phyloP scores from a whole-genome alignment of 1,140 invertebrate species.

The Psix sp. region DNA sequence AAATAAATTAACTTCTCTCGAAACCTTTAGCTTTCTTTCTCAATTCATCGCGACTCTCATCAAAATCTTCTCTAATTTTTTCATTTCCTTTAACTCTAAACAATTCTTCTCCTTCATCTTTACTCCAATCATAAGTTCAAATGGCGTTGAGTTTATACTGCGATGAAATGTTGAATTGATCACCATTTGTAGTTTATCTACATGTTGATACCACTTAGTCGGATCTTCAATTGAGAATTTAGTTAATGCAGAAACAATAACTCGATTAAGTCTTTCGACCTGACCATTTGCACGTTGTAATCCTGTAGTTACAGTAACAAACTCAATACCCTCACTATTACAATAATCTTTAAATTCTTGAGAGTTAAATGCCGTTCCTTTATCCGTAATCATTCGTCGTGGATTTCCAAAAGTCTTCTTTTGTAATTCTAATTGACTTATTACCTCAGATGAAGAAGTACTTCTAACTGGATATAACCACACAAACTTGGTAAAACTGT shows the following conservation, averaged over 20 bases:
- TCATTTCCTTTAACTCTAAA: too few relatives aligned
- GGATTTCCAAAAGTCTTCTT: neutral
- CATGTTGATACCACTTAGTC: slow-evolving; percentile 61
- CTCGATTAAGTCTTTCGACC: slow-evolving; percentile 31
- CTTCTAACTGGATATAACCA: neutral
- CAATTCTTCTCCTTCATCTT: too few relatives aligned
- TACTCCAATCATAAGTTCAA: slow-evolving; percentile 56
- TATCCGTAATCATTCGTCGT: neutral
- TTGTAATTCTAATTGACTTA: neutral
- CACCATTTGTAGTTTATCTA: slow-evolving; percentile 59
- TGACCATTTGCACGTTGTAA: slow-evolving; percentile 64
- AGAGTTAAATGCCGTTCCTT: slow-evolving; percentile 8
- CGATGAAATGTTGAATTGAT: slow-evolving; percentile 63
- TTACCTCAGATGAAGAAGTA: neutral
- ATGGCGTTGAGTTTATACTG: slow-evolving; percentile 62
- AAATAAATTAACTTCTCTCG: neutral
- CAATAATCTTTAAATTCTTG: slow-evolving; percentile 4
- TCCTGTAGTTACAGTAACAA: too few relatives aligned
- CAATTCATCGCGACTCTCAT: too few relatives aligned
- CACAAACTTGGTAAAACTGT: neutral
- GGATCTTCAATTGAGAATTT: slow-evolving; percentile 62
- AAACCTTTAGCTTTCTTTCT: too few relatives aligned
- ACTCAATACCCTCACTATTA: neutral
- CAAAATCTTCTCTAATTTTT: too few relatives aligned
- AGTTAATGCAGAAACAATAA: slow-evolving; percentile 49